Conservation (phyloP, 2,797 vertebrate species). For the Tokudaia muenninki region DNA sequence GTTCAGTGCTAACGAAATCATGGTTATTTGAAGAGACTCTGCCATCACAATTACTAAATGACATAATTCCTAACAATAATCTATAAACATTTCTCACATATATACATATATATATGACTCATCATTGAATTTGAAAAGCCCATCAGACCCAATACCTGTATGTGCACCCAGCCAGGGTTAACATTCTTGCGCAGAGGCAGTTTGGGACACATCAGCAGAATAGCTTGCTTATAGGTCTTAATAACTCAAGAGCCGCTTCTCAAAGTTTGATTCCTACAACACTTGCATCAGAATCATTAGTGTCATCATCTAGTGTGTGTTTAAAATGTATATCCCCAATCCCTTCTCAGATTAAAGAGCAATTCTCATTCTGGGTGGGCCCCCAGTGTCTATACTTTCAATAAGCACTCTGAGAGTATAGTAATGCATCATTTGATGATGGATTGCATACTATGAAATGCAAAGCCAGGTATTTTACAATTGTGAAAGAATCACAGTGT, state of each 20-base stretch:
- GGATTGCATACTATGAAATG: not conserved
- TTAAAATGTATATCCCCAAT: not conserved
- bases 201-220: not conserved
- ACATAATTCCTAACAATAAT: not conserved
- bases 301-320: not conserved
- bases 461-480: not conserved
- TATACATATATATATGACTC: not conserved
- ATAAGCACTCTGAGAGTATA: not conserved
- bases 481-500: not conserved
- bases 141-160: not conserved
- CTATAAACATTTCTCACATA: not conserved
- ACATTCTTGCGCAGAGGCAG: not conserved
- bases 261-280: not conserved
- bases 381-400: not conserved
- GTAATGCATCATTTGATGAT: not conserved
- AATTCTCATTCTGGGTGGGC: not conserved
- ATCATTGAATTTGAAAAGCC: not conserved
- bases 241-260: not conserved
- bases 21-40: not conserved
- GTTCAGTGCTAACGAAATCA: not conserved
- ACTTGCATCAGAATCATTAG: not conserved
- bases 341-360: not conserved
- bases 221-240: not conserved
- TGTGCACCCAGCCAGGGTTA: not conserved
- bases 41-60: not conserved